Percentiles rank a stretch among this genome's conserved stretches.
Evolutionary conservation across 2,113 vertebrate genomes (phyloP).

Genomic region (Polypterus senegalus): DNA sequence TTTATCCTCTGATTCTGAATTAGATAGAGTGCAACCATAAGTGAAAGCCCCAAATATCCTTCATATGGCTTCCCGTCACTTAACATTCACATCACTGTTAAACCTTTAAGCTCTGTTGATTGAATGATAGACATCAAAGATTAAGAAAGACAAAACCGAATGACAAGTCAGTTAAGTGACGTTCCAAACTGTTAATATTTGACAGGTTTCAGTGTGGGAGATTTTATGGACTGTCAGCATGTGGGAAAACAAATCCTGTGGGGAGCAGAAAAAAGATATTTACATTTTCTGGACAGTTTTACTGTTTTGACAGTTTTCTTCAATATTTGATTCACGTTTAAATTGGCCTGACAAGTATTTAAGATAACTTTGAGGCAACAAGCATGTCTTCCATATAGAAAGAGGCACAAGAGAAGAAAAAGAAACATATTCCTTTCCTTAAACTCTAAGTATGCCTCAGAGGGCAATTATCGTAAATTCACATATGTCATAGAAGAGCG

Average conservation of each 20-base stretch:
- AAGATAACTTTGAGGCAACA: conserved; percentile 57
- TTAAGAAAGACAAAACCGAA: conserved; percentile 42
- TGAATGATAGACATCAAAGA: conserved; percentile 44
- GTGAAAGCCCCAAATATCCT: conserved; percentile 14
- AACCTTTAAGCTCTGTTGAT: conserved; percentile 28
- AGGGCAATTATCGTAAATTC: too few species aligned
- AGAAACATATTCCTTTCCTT: conserved; percentile 6
- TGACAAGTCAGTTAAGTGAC: conserved; percentile 43
- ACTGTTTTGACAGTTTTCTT: conserved; percentile 79
- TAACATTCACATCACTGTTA: conserved; percentile 25
- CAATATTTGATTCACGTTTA: conserved; percentile 58
- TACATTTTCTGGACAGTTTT: conserved; percentile 71
- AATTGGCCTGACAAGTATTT: conserved; percentile 64
- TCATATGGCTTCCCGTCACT: conserved; percentile 24
- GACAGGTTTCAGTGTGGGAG: conserved; percentile 81
- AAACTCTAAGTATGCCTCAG: not conserved
- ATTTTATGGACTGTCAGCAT: conserved; percentile 72
- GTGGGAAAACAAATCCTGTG: conserved; percentile 65
- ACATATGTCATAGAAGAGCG: too few species aligned
- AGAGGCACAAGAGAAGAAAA: conserved; percentile 2
- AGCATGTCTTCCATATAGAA: conserved; percentile 36
- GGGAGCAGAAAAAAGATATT: conserved; percentile 68
- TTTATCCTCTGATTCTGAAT: conserved; percentile 15
- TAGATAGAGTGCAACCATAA: conserved; percentile 7
- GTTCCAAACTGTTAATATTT: conserved; percentile 56